Evolutionary conservation across 2,113 vertebrate species (phyloP).

Genomic region (Propithecus coquereli): DNA sequence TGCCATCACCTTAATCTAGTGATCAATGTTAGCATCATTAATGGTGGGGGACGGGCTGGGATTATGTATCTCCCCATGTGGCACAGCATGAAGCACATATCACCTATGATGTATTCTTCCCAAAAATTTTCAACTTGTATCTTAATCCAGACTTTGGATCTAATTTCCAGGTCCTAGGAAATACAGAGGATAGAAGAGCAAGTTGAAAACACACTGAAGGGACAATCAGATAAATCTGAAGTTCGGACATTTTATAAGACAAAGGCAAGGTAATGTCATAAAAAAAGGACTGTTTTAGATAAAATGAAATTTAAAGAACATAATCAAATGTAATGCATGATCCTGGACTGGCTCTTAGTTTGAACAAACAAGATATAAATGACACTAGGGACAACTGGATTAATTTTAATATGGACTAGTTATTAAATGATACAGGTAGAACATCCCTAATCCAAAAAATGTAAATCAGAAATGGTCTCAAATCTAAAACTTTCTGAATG

Average conservation of each 20-base stretch:
- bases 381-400: background rate
- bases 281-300: background rate
- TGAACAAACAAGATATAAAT: background rate
- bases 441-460: background rate
- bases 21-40: background rate
- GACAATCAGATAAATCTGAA: background rate
- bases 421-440: background rate
- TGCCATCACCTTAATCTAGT: background rate
- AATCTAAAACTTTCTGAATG: background rate
- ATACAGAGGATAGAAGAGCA: background rate
- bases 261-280: background rate
- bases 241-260: background rate
- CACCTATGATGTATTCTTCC: background rate
- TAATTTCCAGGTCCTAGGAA: background rate
- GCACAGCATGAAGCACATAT: background rate
- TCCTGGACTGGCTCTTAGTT: background rate
- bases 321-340: background rate
- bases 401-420: slow-evolving; percentile 4
- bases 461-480: background rate
- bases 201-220: background rate
- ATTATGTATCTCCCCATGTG: background rate
- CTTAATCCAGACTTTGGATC: background rate
- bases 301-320: slow-evolving; percentile 27
- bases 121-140: background rate
- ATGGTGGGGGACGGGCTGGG: background rate